Conservation (phyloP, 2,113 vertebrate genomes). For the Coregonus clupeaformis region DNA sequence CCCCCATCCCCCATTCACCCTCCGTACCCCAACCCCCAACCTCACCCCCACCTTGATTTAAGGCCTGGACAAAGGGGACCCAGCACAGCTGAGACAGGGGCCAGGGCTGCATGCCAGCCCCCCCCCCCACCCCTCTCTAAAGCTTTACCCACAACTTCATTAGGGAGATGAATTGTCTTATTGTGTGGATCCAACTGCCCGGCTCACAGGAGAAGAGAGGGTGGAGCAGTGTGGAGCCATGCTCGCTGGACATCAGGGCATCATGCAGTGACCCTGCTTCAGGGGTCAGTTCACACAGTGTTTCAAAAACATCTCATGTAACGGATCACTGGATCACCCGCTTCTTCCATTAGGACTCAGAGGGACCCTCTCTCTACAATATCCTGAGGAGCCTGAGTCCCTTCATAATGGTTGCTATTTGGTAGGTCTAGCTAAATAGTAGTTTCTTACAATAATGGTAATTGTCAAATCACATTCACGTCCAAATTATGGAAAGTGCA, state of each 20-base stretch:
- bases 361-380: constrained; percentile 16
- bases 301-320: constrained; percentile 67
- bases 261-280: constrained; percentile 65
- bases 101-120: constrained; percentile 17
- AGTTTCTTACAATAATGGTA: no score
- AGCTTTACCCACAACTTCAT: constrained; percentile 62
- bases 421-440: no score
- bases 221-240: constrained; percentile 35
- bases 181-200: constrained; percentile 61
- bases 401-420: no score
- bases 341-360: constrained; percentile 18
- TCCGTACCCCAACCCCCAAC: constrained; percentile 32
- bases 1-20: constrained; percentile 33
- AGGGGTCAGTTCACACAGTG: constrained; percentile 72
- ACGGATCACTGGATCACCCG: constrained; percentile 56
- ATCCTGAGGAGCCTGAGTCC: background rate
- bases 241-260: constrained; percentile 59
- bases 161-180: constrained; percentile 68
- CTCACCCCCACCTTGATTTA: constrained; percentile 23
- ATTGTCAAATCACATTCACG: no score
- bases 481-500: no score
- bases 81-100: constrained; percentile 23
- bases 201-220: constrained; percentile 51
- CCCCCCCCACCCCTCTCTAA: background rate
- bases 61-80: constrained; percentile 18